phyloP scores from a whole-genome alignment of 1,140 invertebrate species.

The Theocolax elegans region DNA sequence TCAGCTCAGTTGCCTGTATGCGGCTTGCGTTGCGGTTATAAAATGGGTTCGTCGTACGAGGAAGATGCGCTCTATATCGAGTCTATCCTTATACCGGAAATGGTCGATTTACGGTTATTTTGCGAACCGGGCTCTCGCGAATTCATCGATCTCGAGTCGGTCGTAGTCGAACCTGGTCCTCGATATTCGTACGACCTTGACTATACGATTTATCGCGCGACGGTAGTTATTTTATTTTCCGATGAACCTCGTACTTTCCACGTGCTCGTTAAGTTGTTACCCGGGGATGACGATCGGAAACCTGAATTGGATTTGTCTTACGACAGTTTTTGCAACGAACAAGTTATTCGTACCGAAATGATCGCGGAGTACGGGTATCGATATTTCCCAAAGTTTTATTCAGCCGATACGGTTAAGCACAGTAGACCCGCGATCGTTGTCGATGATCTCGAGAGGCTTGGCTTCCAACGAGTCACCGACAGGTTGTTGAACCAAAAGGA shows the following conservation, averaged over 20 bases:
- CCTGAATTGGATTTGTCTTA: slow-evolving; percentile 13
- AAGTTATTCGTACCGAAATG: slow-evolving; percentile 60
- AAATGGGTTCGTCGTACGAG: neutral
- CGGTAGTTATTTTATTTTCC: slow-evolving; percentile 54
- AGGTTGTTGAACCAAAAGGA: slow-evolving; percentile 49
- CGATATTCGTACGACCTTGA: slow-evolving; percentile 26
- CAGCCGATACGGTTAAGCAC: slow-evolving; percentile 56
- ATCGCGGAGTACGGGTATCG: slow-evolving; percentile 47
- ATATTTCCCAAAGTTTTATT: slow-evolving; percentile 55
- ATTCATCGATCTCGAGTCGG: slow-evolving; percentile 59
- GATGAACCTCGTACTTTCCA: slow-evolving; percentile 49
- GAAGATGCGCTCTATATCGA: slow-evolving; percentile 53
- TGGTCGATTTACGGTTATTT: slow-evolving; percentile 59
- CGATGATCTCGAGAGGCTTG: slow-evolving; percentile 53
- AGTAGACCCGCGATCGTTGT: slow-evolving; percentile 55
- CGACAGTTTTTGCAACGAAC: slow-evolving; percentile 55
- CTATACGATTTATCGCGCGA: slow-evolving; percentile 41
- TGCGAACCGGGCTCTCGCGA: slow-evolving; percentile 60
- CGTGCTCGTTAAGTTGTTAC: slow-evolving; percentile 56
- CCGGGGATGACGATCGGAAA: slow-evolving; percentile 1
- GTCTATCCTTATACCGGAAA: slow-evolving; percentile 56
- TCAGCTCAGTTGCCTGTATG: no score
- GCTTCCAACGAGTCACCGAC: slow-evolving; percentile 43
- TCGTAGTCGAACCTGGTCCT: slow-evolving; percentile 10
- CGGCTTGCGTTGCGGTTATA: no score